Evolutionary conservation across 1,140 invertebrate genomes (phyloP).

Genomic region (Aphelinus atriplicis): DNA sequence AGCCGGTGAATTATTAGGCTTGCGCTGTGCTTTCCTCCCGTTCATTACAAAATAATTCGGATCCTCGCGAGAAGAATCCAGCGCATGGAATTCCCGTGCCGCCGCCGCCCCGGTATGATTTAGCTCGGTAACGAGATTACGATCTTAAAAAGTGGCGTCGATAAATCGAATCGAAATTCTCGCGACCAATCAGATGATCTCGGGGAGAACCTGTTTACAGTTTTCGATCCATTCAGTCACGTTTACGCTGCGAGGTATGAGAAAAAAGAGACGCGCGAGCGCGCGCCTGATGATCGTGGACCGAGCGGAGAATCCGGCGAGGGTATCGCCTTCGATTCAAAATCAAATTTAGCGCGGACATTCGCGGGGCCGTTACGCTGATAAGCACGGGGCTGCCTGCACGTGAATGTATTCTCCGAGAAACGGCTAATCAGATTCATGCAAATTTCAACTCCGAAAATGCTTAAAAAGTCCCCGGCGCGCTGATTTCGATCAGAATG

Average conservation of each 20-base stretch:
- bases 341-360: slow-evolving; percentile 34
- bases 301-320: neutral
- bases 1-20: slow-evolving; percentile 33
- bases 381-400: slow-evolving; percentile 18
- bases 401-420: slow-evolving; percentile 4
- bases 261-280: neutral
- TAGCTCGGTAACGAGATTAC: slow-evolving; percentile 38
- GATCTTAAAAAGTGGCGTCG: slow-evolving; percentile 40
- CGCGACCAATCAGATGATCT: slow-evolving; percentile 35
- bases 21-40: neutral
- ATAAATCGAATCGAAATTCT: slow-evolving; percentile 42
- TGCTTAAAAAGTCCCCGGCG: slow-evolving; percentile 13
- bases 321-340: slow-evolving; percentile 24
- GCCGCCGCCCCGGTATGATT: slow-evolving; percentile 36
- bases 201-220: slow-evolving; percentile 38
- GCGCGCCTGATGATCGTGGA: no score
- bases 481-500: slow-evolving; percentile 23
- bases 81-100: slow-evolving; percentile 38
- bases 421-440: slow-evolving; percentile 31
- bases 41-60: slow-evolving; percentile 38
- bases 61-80: slow-evolving; percentile 37
- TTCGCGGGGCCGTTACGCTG: slow-evolving; percentile 15
- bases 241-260: slow-evolving; percentile 21
- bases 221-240: slow-evolving; percentile 39
- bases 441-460: slow-evolving; percentile 17